Percentiles rank a stretch among this genome's conserved stretches.
Evolutionary conservation across 2,113 vertebrate genomes (phyloP).

Genomic region (Myiagra hebetior): DNA sequence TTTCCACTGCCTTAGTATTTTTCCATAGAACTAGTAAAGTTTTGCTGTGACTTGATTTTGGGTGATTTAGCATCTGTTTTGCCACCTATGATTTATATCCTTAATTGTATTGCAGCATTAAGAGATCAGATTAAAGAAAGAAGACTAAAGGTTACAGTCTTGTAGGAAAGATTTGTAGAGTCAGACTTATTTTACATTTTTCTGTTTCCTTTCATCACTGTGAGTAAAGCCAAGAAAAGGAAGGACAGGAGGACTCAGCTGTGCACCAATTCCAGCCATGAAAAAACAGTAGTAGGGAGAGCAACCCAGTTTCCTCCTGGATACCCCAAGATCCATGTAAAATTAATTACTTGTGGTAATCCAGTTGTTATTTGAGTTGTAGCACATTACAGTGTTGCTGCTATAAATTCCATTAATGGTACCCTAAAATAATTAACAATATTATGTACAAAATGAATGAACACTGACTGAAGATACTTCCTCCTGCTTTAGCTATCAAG

Average conservation of each 20-base stretch:
- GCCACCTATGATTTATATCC: background rate
- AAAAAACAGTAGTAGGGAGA: background rate
- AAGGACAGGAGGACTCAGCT: background rate
- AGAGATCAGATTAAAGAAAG: background rate
- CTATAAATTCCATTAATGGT: background rate
- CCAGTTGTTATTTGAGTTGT: background rate
- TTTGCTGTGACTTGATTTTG: background rate
- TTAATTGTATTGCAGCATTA: background rate
- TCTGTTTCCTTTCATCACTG: background rate
- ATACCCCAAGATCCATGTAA: background rate
- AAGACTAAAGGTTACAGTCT: background rate
- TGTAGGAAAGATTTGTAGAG: background rate
- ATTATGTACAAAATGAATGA: background rate
- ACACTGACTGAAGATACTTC: background rate
- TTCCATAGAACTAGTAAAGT: background rate
- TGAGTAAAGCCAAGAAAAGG: background rate
- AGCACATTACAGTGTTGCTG: background rate
- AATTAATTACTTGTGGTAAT: background rate
- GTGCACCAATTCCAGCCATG: background rate
- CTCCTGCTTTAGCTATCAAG: background rate
- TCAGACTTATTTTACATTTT: background rate
- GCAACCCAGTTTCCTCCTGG: background rate
- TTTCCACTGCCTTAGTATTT: background rate
- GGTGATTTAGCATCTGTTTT: background rate
- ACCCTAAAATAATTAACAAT: background rate